Percentiles rank a stretch among this genome's conserved stretches.
phyloP scores from a whole-genome alignment of 1,140 invertebrate species.

The Ptiloglossa arizonensis region DNA sequence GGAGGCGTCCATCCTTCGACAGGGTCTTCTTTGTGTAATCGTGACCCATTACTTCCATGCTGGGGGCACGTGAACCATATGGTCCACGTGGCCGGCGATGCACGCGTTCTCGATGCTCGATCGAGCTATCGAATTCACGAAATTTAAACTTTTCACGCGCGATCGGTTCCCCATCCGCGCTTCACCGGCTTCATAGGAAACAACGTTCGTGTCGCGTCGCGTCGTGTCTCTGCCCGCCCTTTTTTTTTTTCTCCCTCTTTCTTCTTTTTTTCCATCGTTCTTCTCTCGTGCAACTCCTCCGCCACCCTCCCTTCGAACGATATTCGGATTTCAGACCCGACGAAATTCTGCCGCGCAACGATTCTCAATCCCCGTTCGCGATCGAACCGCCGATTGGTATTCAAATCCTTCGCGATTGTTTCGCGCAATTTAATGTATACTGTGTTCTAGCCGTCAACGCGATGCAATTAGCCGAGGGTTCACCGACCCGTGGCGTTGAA shows the following conservation, averaged over 20 bases:
- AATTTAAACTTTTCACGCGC: slow-evolving; percentile 74
- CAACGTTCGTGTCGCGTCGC: slow-evolving; percentile 58
- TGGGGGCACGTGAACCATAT: slow-evolving; percentile 79
- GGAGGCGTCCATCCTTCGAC: slow-evolving; percentile 17
- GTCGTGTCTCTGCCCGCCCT: not conserved
- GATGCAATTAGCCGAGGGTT: slow-evolving; percentile 31
- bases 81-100: slow-evolving; percentile 63
- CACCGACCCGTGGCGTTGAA: slow-evolving; percentile 35
- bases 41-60: slow-evolving; percentile 78
- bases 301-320: not conserved
- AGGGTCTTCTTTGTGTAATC: slow-evolving; percentile 74
- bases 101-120: slow-evolving; percentile 44
- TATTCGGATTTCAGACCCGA: not conserved
- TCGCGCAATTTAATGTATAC: slow-evolving; percentile 5
- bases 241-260: not conserved
- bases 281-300: no score
- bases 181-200: slow-evolving; percentile 71
- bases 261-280: no score
- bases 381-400: slow-evolving; percentile 12
- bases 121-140: slow-evolving; percentile 75
- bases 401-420: slow-evolving; percentile 29
- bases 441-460: slow-evolving; percentile 9
- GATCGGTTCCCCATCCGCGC: slow-evolving; percentile 63
- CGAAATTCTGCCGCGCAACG: not conserved
- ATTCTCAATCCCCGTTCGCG: not conserved